phyloP scores from a whole-genome alignment of 2,113 vertebrate genomes.

The Dolichotis patagonum region DNA sequence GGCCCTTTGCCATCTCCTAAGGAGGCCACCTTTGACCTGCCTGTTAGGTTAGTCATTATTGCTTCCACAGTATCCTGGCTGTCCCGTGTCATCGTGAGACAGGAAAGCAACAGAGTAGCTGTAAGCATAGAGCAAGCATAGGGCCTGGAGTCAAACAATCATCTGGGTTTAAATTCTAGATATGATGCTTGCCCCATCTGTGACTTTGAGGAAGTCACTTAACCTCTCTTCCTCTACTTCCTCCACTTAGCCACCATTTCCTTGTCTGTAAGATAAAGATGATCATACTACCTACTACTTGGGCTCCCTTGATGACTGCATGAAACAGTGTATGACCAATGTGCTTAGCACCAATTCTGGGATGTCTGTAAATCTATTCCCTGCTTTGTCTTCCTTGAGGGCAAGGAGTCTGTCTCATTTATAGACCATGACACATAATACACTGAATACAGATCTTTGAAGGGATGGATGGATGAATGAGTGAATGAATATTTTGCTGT shows the following conservation, averaged over 20 bases:
- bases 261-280: neutral
- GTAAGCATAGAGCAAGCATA: neutral
- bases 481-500: neutral
- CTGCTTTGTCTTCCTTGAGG: slow-evolving; percentile 26
- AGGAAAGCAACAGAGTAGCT: neutral
- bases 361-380: neutral
- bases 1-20: neutral
- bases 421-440: neutral
- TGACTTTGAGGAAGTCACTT: slow-evolving; percentile 10
- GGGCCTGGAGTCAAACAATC: neutral
- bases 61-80: neutral
- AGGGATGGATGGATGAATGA: neutral
- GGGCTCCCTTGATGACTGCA: neutral
- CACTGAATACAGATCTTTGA: neutral
- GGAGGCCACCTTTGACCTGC: neutral
- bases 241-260: neutral
- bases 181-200: neutral
- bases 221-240: neutral
- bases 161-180: neutral
- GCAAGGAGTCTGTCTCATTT: neutral
- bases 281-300: neutral
- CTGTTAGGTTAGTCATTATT: neutral
- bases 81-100: neutral
- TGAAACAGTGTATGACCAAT: neutral
- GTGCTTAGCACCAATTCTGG: neutral